Evolutionary conservation across 2,113 vertebrate genomes (phyloP).

Genomic region (Electrona antarctica): DNA sequence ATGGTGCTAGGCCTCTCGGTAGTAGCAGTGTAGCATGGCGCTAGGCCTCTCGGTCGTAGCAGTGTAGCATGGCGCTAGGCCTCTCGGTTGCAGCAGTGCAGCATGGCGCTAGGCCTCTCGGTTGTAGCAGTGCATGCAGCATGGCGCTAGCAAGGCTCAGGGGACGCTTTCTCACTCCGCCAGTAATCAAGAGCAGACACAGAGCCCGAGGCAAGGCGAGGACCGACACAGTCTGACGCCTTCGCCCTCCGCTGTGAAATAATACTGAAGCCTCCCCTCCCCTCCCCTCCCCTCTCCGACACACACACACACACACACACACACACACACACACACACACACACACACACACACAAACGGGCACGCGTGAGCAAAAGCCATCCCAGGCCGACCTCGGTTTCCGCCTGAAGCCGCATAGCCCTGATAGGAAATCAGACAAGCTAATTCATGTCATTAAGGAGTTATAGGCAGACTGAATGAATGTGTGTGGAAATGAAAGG

Average conservation of each 20-base stretch:
- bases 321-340: neutral
- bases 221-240: conserved; percentile 64
- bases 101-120: conserved; percentile 30
- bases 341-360: too few species aligned
- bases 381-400: conserved; percentile 28
- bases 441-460: conserved; percentile 18
- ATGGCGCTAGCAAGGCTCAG: conserved; percentile 30
- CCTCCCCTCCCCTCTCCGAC: neutral
- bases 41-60: too few species aligned
- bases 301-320: conserved; percentile 2
- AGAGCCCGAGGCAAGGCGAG: conserved; percentile 52
- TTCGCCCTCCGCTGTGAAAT: conserved; percentile 59
- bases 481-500: neutral
- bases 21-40: too few species aligned
- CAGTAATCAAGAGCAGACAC: conserved; percentile 77
- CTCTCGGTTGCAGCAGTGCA: too few species aligned
- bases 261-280: conserved; percentile 25
- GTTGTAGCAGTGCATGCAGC: conserved; percentile 20
- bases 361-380: conserved; percentile 2
- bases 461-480: neutral
- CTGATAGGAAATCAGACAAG: neutral
- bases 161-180: conserved; percentile 65
- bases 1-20: too few species aligned
- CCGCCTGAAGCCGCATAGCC: conserved; percentile 14
- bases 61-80: too few species aligned